Conservation (phyloP, 2,113 vertebrate genomes). For the Paramormyrops kingsleyae region DNA sequence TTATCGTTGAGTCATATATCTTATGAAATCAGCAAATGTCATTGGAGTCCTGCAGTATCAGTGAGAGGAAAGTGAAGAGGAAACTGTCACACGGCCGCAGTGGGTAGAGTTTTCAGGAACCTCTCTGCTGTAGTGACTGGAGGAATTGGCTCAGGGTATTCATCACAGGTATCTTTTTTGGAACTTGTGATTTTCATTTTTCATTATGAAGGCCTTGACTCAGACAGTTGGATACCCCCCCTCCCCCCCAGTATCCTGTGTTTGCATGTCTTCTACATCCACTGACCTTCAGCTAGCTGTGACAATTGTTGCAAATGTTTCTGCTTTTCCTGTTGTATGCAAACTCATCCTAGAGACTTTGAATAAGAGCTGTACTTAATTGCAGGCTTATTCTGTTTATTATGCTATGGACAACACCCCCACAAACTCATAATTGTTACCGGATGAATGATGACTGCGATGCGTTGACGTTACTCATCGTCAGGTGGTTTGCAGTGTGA, state of each 20-base stretch:
- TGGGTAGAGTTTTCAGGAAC: not conserved
- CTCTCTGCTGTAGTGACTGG: not conserved
- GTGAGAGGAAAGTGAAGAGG: not conserved
- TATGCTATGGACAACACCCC: not conserved
- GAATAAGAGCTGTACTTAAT: not conserved
- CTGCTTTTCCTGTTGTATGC: not conserved
- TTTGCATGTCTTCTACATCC: not conserved
- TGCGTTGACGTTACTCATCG: not conserved
- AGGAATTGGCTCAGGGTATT: not conserved
- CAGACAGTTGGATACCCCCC: not conserved
- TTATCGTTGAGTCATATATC: not conserved
- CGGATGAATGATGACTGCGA: not conserved
- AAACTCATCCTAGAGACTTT: not conserved
- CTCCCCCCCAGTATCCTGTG: not conserved
- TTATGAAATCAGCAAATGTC: not conserved
- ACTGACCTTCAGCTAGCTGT: not conserved
- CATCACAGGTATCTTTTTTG: not conserved
- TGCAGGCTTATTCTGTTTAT: not conserved
- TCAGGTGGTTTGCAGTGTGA: not conserved
- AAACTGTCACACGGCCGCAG: not conserved
- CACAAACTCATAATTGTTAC: not conserved
- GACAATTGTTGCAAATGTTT: not conserved
- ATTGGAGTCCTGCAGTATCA: not conserved
- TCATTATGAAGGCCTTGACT: not conserved
- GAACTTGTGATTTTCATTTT: not conserved